Base-by-base conservation (phyloP, 2,888 invertebrate genomes). In the Melolontha melolontha region DNA sequence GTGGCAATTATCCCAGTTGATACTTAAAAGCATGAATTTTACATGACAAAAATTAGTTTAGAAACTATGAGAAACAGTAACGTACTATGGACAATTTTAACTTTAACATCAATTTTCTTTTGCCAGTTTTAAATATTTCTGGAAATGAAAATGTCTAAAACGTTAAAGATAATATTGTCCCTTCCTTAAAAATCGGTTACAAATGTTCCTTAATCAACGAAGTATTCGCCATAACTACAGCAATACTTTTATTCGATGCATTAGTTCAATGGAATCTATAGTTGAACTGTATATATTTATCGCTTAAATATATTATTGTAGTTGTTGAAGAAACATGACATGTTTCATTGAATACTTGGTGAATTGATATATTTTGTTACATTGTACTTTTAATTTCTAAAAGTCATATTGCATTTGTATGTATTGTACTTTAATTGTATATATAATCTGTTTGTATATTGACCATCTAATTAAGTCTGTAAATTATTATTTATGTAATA, bases 371-470 rank as follows among this genome's bases (percentile, higher is more conserved):
- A 65, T 39, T 14, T 62, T 64, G 22, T 17, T 62, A 62, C 14
- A 62, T 59, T 59, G 52, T 54, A 27, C 12, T 29, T 29, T 47
- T 34, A 62, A 62, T 39, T 8, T 47, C 16, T 42, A 62, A 62
- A 47, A 47, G 10, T 14, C 47, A 62, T 16, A 62, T 47, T 47
- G 29, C 44, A 17, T 54, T 72, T 73, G 72, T 73, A 77, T 74
- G 73, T 77, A 76, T 66, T 77, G 76, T 77, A 76, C 69, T 77
- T 75, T 76, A 77, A 72, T 64, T 78, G 75, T 75, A 76, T 68
- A 62, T 62, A 76, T 73, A 73, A 40, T 55, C 62, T 66, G 70
- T 71, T 71, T 77, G 75, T 77, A 75, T 76, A 77, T 71, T 69
- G 42, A 62, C 49, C 49, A 50, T 41, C 14, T 67, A 67, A 29